A percentile compares a stretch with the other conserved stretches of the same genome.
Conservation (phyloP, 2,113 vertebrate species). For the Caranx melampygus region DNA sequence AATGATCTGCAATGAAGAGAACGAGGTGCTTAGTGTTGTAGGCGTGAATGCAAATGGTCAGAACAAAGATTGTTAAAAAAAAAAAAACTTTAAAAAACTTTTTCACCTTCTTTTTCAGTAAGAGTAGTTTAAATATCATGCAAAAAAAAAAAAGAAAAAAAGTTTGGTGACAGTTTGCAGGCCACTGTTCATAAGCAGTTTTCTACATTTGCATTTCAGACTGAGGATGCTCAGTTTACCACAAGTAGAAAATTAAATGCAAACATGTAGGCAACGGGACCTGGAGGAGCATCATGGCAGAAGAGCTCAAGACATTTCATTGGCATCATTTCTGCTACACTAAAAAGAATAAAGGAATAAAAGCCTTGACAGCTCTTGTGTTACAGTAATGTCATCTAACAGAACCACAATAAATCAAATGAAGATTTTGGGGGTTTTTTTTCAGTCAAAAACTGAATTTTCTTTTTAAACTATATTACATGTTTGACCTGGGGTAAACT, state of each 20-base stretch:
- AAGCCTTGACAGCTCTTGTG: not conserved
- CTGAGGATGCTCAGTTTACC: not conserved
- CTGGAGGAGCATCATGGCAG: not conserved
- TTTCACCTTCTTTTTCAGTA: not conserved
- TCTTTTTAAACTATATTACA: not conserved
- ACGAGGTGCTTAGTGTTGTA: not conserved
- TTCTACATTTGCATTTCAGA: not conserved
- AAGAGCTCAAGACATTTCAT: not conserved
- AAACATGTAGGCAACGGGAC: not conserved
- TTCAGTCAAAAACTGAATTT: not conserved
- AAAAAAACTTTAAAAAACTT: not conserved
- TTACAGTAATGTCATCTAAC: not conserved
- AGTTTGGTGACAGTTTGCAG: not conserved
- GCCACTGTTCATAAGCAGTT: not conserved
- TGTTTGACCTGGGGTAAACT: slow-evolving; percentile 8
- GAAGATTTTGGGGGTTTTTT: not conserved
- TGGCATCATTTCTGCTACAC: not conserved
- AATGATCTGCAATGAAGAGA: slow-evolving; percentile 88
- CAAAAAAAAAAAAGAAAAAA: not conserved
- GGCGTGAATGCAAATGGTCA: not conserved
- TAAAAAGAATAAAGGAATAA: not conserved
- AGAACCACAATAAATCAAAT: not conserved
- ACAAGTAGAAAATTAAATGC: not conserved
- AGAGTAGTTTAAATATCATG: not conserved
- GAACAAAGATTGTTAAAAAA: not conserved